These are phyloP conservation scores for Babyrousa celebensis DNA, from an alignment of 2,797 vertebrate species.

Conservation along the genomic window DNA sequence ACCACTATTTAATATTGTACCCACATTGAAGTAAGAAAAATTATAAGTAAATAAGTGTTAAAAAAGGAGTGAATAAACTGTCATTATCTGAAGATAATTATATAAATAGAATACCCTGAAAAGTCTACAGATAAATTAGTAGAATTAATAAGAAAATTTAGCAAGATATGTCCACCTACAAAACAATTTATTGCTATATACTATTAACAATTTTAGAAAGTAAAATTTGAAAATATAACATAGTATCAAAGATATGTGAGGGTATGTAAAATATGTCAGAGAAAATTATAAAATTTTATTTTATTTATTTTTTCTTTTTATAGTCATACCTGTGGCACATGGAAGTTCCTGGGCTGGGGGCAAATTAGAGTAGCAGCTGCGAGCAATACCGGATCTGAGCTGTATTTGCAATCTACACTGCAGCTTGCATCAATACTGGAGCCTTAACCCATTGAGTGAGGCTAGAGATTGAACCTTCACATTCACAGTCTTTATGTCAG, in stretches of 20 bases:
- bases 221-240: not conserved
- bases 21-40: not conserved
- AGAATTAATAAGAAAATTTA: too few species aligned
- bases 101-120: not conserved
- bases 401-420: too few species aligned
- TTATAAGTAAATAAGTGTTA: not conserved
- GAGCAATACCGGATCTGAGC: too few species aligned
- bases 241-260: not conserved
- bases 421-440: too few species aligned
- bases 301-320: too few species aligned
- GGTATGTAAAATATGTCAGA: not conserved
- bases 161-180: not conserved
- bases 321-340: too few species aligned
- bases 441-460: too few species aligned
- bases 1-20: not conserved
- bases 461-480: too few species aligned
- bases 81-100: not conserved
- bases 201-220: not conserved
- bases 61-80: not conserved
- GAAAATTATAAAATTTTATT: too few species aligned
- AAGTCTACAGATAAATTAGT: not conserved
- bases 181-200: not conserved
- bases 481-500: too few species aligned
- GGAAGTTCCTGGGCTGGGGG: too few species aligned
- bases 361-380: too few species aligned